These are phyloP conservation scores for Ectemnius cavifrons DNA, from an alignment of 2,888 invertebrate genomes.

Conservation along the genomic window DNA sequence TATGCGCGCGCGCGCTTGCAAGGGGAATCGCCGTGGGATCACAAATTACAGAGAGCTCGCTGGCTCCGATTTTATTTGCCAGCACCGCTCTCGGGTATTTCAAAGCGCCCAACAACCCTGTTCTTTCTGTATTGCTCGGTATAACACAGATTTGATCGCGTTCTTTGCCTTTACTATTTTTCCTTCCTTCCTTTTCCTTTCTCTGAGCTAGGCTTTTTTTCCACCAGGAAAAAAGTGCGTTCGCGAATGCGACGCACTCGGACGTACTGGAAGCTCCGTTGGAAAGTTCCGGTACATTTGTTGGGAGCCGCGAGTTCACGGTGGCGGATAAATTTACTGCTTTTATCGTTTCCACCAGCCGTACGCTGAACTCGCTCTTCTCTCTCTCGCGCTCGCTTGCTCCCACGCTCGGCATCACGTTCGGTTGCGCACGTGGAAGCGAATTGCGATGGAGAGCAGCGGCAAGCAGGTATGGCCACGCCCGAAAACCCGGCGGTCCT, in stretches of 20 bases:
- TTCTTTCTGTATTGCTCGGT: conserved; percentile 1
- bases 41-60: no score
- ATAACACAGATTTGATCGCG: conserved; percentile 23
- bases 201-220: not conserved
- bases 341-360: conserved; percentile 8
- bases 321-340: conserved; percentile 27
- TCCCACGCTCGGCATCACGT: not conserved
- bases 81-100: no score
- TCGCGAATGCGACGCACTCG: no score
- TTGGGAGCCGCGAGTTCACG: conserved; percentile 15
- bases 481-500: conserved; percentile 1
- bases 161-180: not conserved
- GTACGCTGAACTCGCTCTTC: conserved; percentile 6
- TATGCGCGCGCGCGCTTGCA: conserved; percentile 4
- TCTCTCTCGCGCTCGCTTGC: not conserved
- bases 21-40: no score
- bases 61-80: no score
- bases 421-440: not conserved
- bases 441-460: no score
- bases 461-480: no score
- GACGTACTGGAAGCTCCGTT: not conserved
- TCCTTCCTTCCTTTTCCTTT: not conserved
- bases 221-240: no score
- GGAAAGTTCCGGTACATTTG: conserved; percentile 12
- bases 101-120: no score